These are phyloP conservation scores for Heliconius ismenius DNA, from an alignment of 2,888 invertebrate genomes.

Conservation along the genomic window DNA sequence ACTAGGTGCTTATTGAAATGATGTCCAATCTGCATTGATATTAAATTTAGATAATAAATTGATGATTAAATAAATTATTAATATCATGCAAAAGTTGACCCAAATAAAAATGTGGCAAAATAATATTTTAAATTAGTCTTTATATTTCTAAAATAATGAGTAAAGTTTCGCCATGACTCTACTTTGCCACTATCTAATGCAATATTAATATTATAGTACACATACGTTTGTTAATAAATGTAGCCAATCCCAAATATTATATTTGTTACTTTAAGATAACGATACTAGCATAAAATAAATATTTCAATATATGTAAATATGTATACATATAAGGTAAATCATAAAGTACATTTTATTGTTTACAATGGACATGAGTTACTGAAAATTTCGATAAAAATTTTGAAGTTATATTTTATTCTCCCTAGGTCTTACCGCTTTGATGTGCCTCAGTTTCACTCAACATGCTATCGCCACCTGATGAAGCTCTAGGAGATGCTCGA, in stretches of 20 bases:
- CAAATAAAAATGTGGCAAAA: conserved; percentile 75
- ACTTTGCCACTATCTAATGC: conserved; percentile 78
- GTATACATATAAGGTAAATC: background rate
- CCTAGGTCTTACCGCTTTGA: conserved; percentile 72
- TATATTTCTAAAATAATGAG: conserved; percentile 67
- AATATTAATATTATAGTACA: conserved; percentile 43
- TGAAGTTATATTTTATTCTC: background rate
- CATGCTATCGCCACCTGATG: conserved; percentile 75
- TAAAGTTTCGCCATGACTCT: conserved; percentile 82
- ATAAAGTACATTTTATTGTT: background rate
- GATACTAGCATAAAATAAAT: conserved; percentile 10
- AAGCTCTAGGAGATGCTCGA: conserved; percentile 75
- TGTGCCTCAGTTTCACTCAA: conserved; percentile 78
- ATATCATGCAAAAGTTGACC: conserved; percentile 70
- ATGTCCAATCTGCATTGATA: conserved; percentile 19
- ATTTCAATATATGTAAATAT: conserved; percentile 3
- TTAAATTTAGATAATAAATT: conserved; percentile 21
- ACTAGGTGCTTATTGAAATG: conserved; percentile 41
- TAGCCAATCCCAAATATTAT: background rate
- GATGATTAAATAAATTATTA: conserved; percentile 40
- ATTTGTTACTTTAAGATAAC: conserved; percentile 2
- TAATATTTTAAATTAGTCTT: conserved; percentile 60
- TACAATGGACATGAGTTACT: background rate
- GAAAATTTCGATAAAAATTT: background rate
- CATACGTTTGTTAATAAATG: background rate